Base-by-base conservation (phyloP, 2,888 invertebrate genomes). In the Archips xylosteana region DNA sequence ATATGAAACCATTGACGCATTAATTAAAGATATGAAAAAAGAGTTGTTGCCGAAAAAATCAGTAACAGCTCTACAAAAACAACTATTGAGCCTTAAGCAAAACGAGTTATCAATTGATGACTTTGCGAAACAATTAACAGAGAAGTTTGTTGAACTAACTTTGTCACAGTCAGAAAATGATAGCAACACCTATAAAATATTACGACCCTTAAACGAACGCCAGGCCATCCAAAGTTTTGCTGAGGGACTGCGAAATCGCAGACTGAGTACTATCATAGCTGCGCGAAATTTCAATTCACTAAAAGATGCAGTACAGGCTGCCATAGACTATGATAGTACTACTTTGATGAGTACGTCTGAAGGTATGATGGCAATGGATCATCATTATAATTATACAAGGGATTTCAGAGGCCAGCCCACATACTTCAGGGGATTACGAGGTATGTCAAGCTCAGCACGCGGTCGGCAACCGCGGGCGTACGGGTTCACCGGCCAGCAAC, bases 161-260 rank as follows among this genome's bases (percentile, higher is more conserved):
- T 60, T 60, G 13, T 60, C 60, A 2, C 60, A 60, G 60, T 23
- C 60, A 34, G 60, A 12, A 10, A 60, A 60, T 60, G 13, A 60
- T 10, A 2, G 1, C 6, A 36, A 34, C 34, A 60, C 32, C 12
- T 60, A 60, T 36, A 60, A 36, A 36, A 12, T 60, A 12, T 34
- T 60, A 60, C 32, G 60, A 3, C 60, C 60, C 13, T 34, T 34
- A 60, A 49, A 49, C 12, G 49, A 49, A 49, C 49, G 49, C 3
- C 49, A 49, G 49, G 49, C 49, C 13, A 49, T 49, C 49, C 49
- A 49, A 49, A 49, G 12, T 12, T 49, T 49, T 49, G 49, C 49
- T 3, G 49, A 49, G 4, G 49, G 49, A 13, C 13, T 49, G 49
- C 6, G 49, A 13, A 49, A 49, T 49, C 49, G 49, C 6, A 49